Base-by-base conservation (phyloP, 2,113 vertebrate genomes). In the Numida meleagris region DNA sequence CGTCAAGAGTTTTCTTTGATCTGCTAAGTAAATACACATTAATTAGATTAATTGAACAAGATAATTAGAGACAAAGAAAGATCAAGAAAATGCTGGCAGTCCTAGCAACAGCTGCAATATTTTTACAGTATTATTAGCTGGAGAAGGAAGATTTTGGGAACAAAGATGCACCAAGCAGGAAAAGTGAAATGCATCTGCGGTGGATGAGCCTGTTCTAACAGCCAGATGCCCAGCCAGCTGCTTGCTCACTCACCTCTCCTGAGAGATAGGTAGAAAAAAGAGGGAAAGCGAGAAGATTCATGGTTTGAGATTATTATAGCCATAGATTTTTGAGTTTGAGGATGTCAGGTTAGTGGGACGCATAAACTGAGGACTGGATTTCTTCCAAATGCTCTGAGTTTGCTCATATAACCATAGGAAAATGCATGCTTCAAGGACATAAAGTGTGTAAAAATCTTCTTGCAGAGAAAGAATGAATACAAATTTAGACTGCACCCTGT, bases 21-120 rank as follows among this genome's bases (percentile, higher is more conserved):
- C 58, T 90, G 27, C 58, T 91, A 82, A 89, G 84, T 89, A 75
- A 82, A 72, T 94, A 57, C 31, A 53, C 38, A 43, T 89, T 94
- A 75, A 84, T 92, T 90, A 80, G 48, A 66, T 76, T 77, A 90
- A 89, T 94, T 92, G 82, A 88, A 83, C 6, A 65, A 91, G 46
- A 82, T 82, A 92, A 50, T 82, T 75, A 38, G 48, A 80, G 42
- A 63, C 80, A 34, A 85, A n/a, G 73, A 43, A 57, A 89, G 42
- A 63, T 87, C 42, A 45, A 79, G 72, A 74, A 80, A 88, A 86
- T 73, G 40, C n/a, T 89, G 81, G 66, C 66, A 61, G n/a, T 90
- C 40, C 33, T 75, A 34, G 42, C 55, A 58, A n/a, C 40, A 33
- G 38, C 53, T 58, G n/a, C 57, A 23, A 9, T 10, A 23, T n/a